phyloP scores from a whole-genome alignment of 2,888 invertebrate species.

The Epinotia brunnichana region DNA sequence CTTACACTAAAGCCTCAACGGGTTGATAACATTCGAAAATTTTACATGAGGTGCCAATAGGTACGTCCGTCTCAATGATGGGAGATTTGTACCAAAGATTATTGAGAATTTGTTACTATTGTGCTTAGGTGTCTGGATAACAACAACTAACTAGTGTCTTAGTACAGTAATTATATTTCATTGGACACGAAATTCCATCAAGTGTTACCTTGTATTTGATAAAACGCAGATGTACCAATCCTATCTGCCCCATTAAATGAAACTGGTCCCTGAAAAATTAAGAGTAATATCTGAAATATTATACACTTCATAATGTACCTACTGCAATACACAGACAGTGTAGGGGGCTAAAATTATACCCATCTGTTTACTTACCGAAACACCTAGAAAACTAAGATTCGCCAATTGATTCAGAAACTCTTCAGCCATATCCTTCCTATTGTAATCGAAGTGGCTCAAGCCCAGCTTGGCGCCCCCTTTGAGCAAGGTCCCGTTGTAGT shows the following conservation, averaged over 20 bases:
- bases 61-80: neutral
- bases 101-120: neutral
- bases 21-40: neutral
- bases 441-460: slow-evolving; percentile 88
- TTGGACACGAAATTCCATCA: neutral
- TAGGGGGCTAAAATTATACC: neutral
- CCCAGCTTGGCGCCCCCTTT: slow-evolving; percentile 55
- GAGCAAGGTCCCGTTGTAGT: slow-evolving; percentile 55
- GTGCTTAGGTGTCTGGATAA: too few relatives aligned
- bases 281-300: neutral
- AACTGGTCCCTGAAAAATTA: slow-evolving; percentile 90
- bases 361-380: slow-evolving; percentile 88
- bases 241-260: slow-evolving; percentile 95
- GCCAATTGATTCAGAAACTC: slow-evolving; percentile 89
- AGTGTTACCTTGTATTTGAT: slow-evolving; percentile 92
- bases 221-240: slow-evolving; percentile 92
- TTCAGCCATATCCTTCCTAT: slow-evolving; percentile 88
- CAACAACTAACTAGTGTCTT: too few relatives aligned
- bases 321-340: neutral
- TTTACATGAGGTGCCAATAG: too few relatives aligned
- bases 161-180: neutral
- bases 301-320: neutral
- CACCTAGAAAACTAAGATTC: slow-evolving; percentile 90
- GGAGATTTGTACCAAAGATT: neutral
- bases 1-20: neutral